Evolutionary conservation across 2,888 invertebrate species (phyloP), one percentile per base, ranked within the genome.

Genomic region (Chesias legatella): DNA sequence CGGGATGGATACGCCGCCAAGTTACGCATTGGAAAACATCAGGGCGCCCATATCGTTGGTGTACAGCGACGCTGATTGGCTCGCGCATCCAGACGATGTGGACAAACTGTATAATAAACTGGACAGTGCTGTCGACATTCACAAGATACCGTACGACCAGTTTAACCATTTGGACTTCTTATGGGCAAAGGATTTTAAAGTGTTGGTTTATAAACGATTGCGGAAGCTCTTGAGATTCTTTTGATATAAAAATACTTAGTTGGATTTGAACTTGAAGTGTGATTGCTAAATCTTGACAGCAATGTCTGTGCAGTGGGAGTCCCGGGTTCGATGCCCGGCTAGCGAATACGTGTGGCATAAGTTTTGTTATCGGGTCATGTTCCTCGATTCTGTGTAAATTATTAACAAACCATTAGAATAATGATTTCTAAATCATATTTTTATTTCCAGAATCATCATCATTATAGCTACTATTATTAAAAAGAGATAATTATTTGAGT

Each of bases 41-140:
- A 51, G 41, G 1, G 62, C 72, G 0, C 84, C 85, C 0, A 67
- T 86, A 3, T 67, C 73, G 5, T 51, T 88, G 31, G 71, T 83
- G 32, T 80, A 79, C 48, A 77, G 79, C 20, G 73, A 74, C 1
- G 90, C 90, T 8, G 95, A 95, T 67, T 91, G 91, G 90, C 65
- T 94, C 10, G 90, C 93, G 1, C 78, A 88, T 33, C 82, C 89
- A 1, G 67, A 69, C 51, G 92, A 93, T 43, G 91, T 92, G 0
- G 68, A 88, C 25, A 71, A 77, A 9, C 62, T 93, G 33, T 81
- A 88, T 23, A 66, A 71, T 7, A 72, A 79, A 40, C 64, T 94
- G 26, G 77, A 79, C 6, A 91, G 90, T 56, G 81, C 85, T 1
- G 67, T 90, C 4, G 90, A 90, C 33, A 88, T 86, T 46, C 85